Evolutionary conservation across 2,797 vertebrate genomes (phyloP).

Genomic region (Crenuchus spilurus): DNA sequence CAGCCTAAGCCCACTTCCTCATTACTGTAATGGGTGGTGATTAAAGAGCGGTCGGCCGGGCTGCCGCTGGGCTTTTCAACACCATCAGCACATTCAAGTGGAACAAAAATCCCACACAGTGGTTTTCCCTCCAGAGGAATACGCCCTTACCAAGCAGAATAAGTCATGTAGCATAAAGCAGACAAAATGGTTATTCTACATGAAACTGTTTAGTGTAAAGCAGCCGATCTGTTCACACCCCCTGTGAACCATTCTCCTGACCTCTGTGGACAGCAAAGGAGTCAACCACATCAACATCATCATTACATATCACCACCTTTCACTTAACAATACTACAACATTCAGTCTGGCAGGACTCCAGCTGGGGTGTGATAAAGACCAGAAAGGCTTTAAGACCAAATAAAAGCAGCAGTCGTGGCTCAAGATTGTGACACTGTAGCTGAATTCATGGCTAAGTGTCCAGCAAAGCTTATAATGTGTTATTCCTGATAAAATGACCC

Average conservation of each 20-base stretch:
- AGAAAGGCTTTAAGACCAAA: neutral
- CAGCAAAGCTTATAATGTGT: no score
- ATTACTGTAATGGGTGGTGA: slow-evolving; percentile 62
- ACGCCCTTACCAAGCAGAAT: neutral
- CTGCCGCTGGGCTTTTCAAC: slow-evolving; percentile 59
- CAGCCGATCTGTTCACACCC: neutral
- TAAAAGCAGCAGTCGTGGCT: neutral
- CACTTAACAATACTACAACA: no score
- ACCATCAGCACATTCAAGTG: slow-evolving; percentile 64
- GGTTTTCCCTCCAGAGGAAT: slow-evolving; percentile 6
- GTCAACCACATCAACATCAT: neutral
- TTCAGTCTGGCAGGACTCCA: neutral
- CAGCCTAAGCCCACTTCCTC: slow-evolving; percentile 35
- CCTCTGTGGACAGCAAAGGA: no score
- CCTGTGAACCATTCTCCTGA: no score
- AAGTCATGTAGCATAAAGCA: no score
- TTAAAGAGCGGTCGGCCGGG: slow-evolving; percentile 59
- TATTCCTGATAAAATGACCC: no score
- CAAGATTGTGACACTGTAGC: neutral
- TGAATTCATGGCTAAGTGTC: no score
- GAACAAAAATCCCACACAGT: slow-evolving; percentile 52
- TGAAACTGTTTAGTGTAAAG: neutral
- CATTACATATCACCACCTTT: neutral
- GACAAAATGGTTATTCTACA: neutral
- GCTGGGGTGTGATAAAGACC: neutral